A percentile compares a stretch with the other conserved stretches of the same genome.
phyloP scores from a whole-genome alignment of 2,113 vertebrate genomes.

The Delphinus delphis region DNA sequence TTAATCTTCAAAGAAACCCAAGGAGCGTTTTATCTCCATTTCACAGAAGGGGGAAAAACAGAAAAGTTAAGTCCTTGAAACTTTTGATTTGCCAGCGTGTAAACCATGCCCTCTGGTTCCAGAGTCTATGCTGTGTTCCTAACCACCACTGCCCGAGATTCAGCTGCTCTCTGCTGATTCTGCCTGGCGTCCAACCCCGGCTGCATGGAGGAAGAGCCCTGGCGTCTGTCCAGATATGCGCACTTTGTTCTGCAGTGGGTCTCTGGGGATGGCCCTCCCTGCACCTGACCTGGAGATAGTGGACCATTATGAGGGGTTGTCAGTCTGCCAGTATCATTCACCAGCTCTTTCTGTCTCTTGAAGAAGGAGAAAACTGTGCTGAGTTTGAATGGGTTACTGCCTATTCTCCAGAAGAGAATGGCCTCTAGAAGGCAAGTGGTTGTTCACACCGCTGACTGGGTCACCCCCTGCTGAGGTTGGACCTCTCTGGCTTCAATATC shows the following conservation, averaged over 20 bases:
- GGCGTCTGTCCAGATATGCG: background rate
- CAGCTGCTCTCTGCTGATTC: background rate
- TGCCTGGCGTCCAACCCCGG: background rate
- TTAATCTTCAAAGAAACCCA: background rate
- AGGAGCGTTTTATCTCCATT: background rate
- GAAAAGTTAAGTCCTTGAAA: background rate
- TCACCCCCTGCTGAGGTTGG: slow-evolving; percentile 31
- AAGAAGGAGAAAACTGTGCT: slow-evolving; percentile 1
- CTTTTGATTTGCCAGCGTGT: background rate
- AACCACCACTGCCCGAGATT: background rate
- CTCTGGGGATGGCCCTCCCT: background rate
- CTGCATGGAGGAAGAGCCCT: slow-evolving; percentile 46
- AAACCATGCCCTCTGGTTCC: background rate
- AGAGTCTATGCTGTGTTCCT: background rate
- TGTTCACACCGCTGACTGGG: background rate
- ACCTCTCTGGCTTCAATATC: background rate
- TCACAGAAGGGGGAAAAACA: background rate
- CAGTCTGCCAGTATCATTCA: background rate
- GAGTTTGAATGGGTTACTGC: slow-evolving; percentile 42
- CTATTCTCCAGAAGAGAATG: background rate
- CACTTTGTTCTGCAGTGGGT: slow-evolving; percentile 58
- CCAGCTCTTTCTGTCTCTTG: slow-evolving; percentile 18
- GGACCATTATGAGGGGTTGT: background rate
- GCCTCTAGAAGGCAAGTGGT: background rate
- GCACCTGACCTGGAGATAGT: background rate